Evolutionary conservation across 2,888 invertebrate species (phyloP), one percentile per base, ranked within the genome.

Genomic region (Endomychus coccineus): DNA sequence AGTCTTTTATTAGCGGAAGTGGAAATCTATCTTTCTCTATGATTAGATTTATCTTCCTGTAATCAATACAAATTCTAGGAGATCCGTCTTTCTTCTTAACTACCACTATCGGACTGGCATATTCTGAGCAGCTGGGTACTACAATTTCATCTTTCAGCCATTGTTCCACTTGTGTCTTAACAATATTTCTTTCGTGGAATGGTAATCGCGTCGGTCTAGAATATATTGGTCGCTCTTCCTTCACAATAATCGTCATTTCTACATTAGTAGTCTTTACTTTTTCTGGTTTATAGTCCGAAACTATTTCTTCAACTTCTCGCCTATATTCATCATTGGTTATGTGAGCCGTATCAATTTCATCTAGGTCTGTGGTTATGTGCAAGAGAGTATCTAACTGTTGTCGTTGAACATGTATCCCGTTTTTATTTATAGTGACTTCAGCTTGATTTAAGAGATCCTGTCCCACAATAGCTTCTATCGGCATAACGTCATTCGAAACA

Each of bases 51-150:
- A 54, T 14, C 9, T 42, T 28, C 3, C 55, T 23, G 33, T 45
- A 56, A 34, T 58, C 54, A n/a, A n/a, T n/a, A 37, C 54, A 55
- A 30, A 55, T 28, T 5, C 54, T 28, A n/a, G 39, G 17, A 6
- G 50, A 49, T 12, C 49, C 49, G 4, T 31, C 42, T 35, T 50
- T 52, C 37, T 54, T 55, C 10, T 36, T 35, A 3, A 54, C 46
- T 17, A 50, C 19, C 3, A 52, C 48, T 15, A 52, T 48, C 1
- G 53, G 51, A 7, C 40, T 40, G 4, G 45, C 37, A 39, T 50
- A 52, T 2, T 40, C 42, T 1, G 50, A 50, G 54, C 46, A 54
- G 52, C 43, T 58, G 51, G 28, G 58, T 61, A 44, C 12, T 17
- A 55, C 53, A 10, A 51, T 43, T 2, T 23, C 25, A 11, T 39